Base-by-base conservation (phyloP, 1,140 invertebrate species). In the Gryon sp. region DNA sequence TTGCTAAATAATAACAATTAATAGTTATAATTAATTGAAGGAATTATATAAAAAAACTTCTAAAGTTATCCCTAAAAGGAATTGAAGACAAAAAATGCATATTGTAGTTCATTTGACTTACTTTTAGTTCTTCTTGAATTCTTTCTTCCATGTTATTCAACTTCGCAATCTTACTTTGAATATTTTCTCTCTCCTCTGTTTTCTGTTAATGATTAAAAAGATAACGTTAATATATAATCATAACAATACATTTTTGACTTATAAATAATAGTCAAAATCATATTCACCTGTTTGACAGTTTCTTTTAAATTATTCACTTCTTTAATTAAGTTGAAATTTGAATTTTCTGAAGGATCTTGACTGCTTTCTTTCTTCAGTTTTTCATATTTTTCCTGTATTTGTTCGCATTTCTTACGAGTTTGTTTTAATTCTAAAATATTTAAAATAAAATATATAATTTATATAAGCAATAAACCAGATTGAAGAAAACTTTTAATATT, bases 391-490 rank as follows among this genome's bases (percentile, higher is more conserved):
- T 89, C 85, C 6, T 89, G 88, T n/a, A 92, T 73, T 63, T 92
- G 90, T 79, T 91, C 88, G 22, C 83, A 86, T 74, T 89, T 87
- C 76, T 92, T 88, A 50, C 92, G 82, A 22, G 92, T 76, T 8
- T 89, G 89, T 60, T 92, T 86, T n/a, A 93, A 75, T 76, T 93
- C 92, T 90, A 48, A n/a, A n/a, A n/a, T n/a, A n/a, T n/a, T n/a
- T n/a, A n/a, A n/a, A n/a, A n/a, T n/a, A n/a, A n/a, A n/a, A n/a
- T n/a, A n/a, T n/a, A n/a, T n/a, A n/a, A n/a, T n/a, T n/a, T n/a
- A n/a, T n/a, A n/a, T n/a, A n/a, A n/a, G n/a, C 6, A 32, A 48
- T 24, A 7, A 41, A 62, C 12, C 16, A 63, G 12, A 65, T 36
- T 45, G 41, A 59, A 52, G 46, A 65, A 45, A 50, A 70, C 40